Base-by-base conservation (phyloP, 1,140 invertebrate genomes). In the Amyelois transitella region DNA sequence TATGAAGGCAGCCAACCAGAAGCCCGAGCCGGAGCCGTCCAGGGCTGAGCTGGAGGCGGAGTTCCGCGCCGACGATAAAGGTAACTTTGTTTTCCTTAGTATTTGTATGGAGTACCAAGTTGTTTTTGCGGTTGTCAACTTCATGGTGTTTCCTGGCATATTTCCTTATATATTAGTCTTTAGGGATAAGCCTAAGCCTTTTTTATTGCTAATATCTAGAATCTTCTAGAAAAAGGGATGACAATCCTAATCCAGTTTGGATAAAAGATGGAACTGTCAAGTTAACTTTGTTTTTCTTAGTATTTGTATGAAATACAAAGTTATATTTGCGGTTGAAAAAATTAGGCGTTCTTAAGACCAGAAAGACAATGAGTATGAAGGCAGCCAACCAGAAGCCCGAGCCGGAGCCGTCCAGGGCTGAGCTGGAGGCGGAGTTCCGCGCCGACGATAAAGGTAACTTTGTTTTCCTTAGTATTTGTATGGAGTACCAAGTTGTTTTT, bases 41-140 rank as follows among this genome's bases (percentile, higher is more conserved):
- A 91, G 91, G 79, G 93, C 93, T 65, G 90, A 95, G 76, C 88
- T 95, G 54, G 91, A 94, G 72, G 91, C 92, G 49, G 94, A 95
- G 81, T 95, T 95, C 81, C 88, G 91, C 60, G 89, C 92, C 55
- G 94, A 94, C 82, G 94, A 95, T 88, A 91, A 92, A 91, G 94
- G 94, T 95, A 81, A 77, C 87, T 51, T 14, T 32, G 24, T 45
- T 18, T 45, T 8, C 3, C 19, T 2, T 45, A 45, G 1, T 8
- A 14, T 38, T 38, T 14, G 1, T 14, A 38, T 2, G 12, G 8
- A 38, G 1, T 38, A 14, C 32, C n/a, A 38, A 38, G 32, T 38
- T 38, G 6, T 38, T 38, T 38, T n/a, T 14, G 8, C 32, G 17
- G 5, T 6, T 6, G 3, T 2, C n/a, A n/a, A n/a, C n/a, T n/a